Evolutionary conservation across 2,113 vertebrate species (phyloP).

Genomic region (Plestiodon gilberti): DNA sequence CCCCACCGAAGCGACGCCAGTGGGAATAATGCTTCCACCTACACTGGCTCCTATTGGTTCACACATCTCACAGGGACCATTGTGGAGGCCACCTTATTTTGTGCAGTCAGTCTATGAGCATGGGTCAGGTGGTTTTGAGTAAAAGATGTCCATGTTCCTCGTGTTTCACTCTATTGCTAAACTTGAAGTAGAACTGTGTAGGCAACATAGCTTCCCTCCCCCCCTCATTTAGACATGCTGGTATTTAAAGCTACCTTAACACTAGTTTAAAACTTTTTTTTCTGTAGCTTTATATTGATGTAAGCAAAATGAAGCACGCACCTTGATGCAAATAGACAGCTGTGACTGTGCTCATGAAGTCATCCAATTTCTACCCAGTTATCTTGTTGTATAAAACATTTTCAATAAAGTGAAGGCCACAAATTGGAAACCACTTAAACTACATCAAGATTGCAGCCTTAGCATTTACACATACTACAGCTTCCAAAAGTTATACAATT

Average conservation of each 20-base stretch:
- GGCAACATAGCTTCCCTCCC: not conserved
- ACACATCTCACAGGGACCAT: not conserved
- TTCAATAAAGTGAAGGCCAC: not conserved
- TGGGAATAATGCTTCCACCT: not conserved
- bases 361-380: not conserved
- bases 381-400: not conserved
- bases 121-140: not conserved
- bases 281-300: slow-evolving; percentile 7
- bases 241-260: not conserved
- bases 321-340: not conserved
- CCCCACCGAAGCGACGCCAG: no score
- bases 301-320: not conserved
- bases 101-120: not conserved
- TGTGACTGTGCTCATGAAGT: slow-evolving; percentile 2
- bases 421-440: not conserved
- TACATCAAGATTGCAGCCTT: not conserved
- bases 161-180: not conserved
- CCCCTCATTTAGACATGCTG: not conserved
- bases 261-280: not conserved
- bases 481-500: not conserved
- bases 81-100: no score
- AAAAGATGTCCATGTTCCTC: not conserved
- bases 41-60: not conserved
- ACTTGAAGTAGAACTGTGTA: not conserved
- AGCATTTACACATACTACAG: not conserved